Evolutionary conservation across 2,797 vertebrate genomes (phyloP), one percentile per base, ranked within the genome.

Genomic region (Taenioides sp.): DNA sequence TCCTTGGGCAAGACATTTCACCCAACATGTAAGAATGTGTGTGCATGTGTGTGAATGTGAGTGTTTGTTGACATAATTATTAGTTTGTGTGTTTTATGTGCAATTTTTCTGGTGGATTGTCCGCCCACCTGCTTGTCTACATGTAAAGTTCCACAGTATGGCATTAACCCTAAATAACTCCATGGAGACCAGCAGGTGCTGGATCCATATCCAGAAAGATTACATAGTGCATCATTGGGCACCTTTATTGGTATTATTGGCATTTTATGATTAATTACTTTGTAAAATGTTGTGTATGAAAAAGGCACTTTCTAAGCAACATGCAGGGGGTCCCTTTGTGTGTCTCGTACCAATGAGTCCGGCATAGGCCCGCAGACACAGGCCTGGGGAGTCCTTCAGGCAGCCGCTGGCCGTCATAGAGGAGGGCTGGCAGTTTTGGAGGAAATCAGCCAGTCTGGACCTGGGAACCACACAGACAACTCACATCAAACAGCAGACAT

Each of bases 391-490:
- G 75, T 95, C 94, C 74, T 90, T 93, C 82, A 93, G 87, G 83
- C 96, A 97, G 80, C 91, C 91, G 57, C 92, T 94, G 74, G 90
- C 73, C 37, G 91, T 94, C 73, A 73, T 61, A 68, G 91, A 86
- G 64, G 94, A 91, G 17, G 95, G 92, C 86, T 95, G 95, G 83
- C 98, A 99, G 65, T 96, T 95, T 76, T 94, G 95, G 61, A 96
- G 95, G 90, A 97, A 99, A 91, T 97, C 97, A 75, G 94, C 95
- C 87, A 99, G 86, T 83, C 96, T 95, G 74, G 97, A 98, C 91
- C 98, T 99, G 86, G 70, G 80, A 74, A 77, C 61, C 40, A 76
- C 59, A 87, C 67, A 87, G 27, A 83, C 64, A 73, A 79, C 60
- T 65, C 34, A 57, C 73, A 83, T 86, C 57, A 87, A 76, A 78